Base-by-base conservation (phyloP, 2,888 invertebrate species). In the Parnassius smintheus region DNA sequence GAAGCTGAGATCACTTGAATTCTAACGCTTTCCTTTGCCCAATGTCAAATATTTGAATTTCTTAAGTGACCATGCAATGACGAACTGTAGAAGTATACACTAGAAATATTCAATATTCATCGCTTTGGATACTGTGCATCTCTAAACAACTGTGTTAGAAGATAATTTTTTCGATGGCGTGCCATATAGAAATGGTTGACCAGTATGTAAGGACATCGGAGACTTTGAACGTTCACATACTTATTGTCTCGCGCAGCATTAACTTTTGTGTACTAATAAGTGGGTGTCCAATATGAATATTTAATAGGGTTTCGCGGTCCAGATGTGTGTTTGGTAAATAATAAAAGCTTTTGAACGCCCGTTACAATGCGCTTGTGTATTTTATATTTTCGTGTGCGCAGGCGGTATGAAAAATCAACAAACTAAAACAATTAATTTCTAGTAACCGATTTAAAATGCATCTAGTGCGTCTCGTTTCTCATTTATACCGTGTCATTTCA, bases 1-100 rank as follows among this genome's bases (percentile, higher is more conserved):
- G 80, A 75, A 82, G 85, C 79, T 77, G 77, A 86, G 89, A 91
- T 91, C 91, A 91, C 91, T 91, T 91, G 89, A 91, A 90, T 91
- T 89, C 90, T 91, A 91, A 91, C 91, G 91, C 91, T 91, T 91
- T 91, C 86, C 87, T 91, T 88, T 85, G 88, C 83, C 86, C 88
- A 87, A 85, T 76, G 87, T 81, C 82, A 88, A 91, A 91, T 91
- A 91, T 91, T 91, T 91, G 84, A 85, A 89, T 89, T 86, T 84
- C 82, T 88, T 91, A 91, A 91, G 91, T 90, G 91, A 86, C 85
- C 86, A 82, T 86, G 83, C 88, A 88, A 85, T 86, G 87, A 85
- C 85, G 85, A 85, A 81, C 84, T 84, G 83, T 82, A 77, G 84
- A 83, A 83, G 80, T 83, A 77, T 81, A 85, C 76, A 79, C 79